phyloP scores from a whole-genome alignment of 2,888 invertebrate species.

The Sepioteuthis lessoniana region DNA sequence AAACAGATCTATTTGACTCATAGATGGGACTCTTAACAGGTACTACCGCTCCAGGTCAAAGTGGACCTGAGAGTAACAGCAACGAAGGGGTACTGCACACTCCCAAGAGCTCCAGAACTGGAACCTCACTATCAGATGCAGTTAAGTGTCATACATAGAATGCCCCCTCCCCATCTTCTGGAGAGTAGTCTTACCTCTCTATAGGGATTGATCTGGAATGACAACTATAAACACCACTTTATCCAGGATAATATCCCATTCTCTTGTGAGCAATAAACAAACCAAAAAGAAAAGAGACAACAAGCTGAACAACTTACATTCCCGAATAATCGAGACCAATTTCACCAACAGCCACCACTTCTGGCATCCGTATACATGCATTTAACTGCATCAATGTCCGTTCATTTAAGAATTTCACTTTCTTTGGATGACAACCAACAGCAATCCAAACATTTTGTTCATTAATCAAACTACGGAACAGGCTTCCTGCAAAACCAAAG shows the following conservation, averaged over 20 bases:
- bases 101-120: too few species aligned
- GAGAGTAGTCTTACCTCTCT: too few species aligned
- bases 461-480: slow-evolving; percentile 61
- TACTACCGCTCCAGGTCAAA: too few species aligned
- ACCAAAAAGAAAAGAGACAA: not conserved
- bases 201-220: too few species aligned
- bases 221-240: too few species aligned
- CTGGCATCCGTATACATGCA: slow-evolving; percentile 62
- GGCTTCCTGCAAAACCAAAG: slow-evolving; percentile 50
- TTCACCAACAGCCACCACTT: slow-evolving; percentile 76
- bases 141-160: too few species aligned
- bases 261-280: not conserved
- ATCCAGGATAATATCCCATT: not conserved
- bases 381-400: slow-evolving; percentile 58
- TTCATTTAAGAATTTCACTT: slow-evolving; percentile 61
- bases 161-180: too few species aligned
- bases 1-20: too few species aligned
- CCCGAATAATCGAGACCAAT: slow-evolving; percentile 77
- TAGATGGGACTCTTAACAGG: too few species aligned
- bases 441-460: slow-evolving; percentile 70
- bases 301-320: slow-evolving; percentile 65
- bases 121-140: too few species aligned
- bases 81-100: too few species aligned
- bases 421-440: slow-evolving; percentile 73
- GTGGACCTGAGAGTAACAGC: too few species aligned